A percentile compares a stretch with the other conserved stretches of the same genome.
Conservation (phyloP, 2,888 invertebrate genomes). For the Antheraea yamamai region DNA sequence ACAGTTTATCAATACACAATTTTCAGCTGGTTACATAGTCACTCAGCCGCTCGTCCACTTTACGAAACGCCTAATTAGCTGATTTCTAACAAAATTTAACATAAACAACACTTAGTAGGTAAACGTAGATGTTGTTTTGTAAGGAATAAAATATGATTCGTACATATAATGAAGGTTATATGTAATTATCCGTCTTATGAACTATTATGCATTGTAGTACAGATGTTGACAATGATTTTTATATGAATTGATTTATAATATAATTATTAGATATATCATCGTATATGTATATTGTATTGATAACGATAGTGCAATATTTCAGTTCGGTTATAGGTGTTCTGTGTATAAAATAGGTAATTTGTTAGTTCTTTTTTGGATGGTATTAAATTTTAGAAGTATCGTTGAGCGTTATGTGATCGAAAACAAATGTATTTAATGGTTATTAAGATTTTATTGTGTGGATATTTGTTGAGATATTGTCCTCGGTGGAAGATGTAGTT, state of each 20-base stretch:
- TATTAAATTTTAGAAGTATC: slow-evolving; percentile 73
- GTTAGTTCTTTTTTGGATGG: slow-evolving; percentile 64
- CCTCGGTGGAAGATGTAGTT: slow-evolving; percentile 77
- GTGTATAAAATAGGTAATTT: slow-evolving; percentile 62
- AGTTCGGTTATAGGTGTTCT: slow-evolving; percentile 51
- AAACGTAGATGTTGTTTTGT: slow-evolving; percentile 80
- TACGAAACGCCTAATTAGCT: slow-evolving; percentile 64
- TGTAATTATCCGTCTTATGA: slow-evolving; percentile 81
- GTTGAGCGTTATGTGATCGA: slow-evolving; percentile 82
- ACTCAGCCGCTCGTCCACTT: slow-evolving; percentile 36
- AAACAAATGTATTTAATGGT: slow-evolving; percentile 69
- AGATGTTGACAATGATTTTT: slow-evolving; percentile 77
- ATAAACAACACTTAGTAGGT: slow-evolving; percentile 67
- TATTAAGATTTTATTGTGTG: slow-evolving; percentile 80
- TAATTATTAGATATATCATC: slow-evolving; percentile 62
- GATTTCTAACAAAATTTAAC: slow-evolving; percentile 65
- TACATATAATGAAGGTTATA: slow-evolving; percentile 77
- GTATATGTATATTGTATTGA: slow-evolving; percentile 69
- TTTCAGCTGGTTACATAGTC: slow-evolving; percentile 29
- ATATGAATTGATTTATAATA: slow-evolving; percentile 77
- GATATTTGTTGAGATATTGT: slow-evolving; percentile 79
- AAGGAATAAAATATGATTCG: slow-evolving; percentile 74
- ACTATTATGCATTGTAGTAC: slow-evolving; percentile 65
- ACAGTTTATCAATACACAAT: neutral
- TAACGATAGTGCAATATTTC: slow-evolving; percentile 50